A percentile compares a stretch with the other conserved stretches of the same genome.
Evolutionary conservation across 2,113 vertebrate species (phyloP).

Genomic region (Apistogramma diplotaenia): DNA sequence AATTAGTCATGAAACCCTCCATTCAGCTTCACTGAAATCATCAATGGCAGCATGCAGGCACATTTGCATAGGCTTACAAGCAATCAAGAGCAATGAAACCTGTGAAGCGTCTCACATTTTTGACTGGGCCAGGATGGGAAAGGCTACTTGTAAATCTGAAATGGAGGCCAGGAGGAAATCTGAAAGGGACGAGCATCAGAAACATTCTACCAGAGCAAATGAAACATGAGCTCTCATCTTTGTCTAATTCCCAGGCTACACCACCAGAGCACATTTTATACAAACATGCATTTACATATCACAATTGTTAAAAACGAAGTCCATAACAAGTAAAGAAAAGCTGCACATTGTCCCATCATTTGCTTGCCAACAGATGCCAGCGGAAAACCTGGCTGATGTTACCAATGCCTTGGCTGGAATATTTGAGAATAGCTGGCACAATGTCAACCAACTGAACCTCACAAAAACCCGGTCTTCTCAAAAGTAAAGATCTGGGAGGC

Average conservation of each 20-base stretch:
- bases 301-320: background rate
- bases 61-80: background rate
- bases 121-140: background rate
- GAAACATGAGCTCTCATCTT: background rate
- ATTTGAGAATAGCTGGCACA: constrained; percentile 36
- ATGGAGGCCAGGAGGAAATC: background rate
- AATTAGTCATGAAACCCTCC: background rate
- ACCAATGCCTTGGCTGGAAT: constrained; percentile 33
- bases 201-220: background rate
- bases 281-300: background rate
- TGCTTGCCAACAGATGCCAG: constrained; percentile 57
- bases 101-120: background rate
- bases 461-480: constrained; percentile 7
- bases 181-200: background rate
- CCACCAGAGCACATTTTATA: background rate
- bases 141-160: background rate
- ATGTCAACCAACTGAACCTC: constrained; percentile 43
- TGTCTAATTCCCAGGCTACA: background rate
- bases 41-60: background rate
- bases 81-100: background rate
- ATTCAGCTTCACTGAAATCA: background rate
- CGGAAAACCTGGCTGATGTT: constrained; percentile 67
- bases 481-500: constrained; percentile 13
- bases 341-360: constrained; percentile 48
- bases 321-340: background rate